A percentile compares a stretch with the other conserved stretches of the same genome.
Conservation (phyloP, 2,113 vertebrate genomes). For the Saimiri boliviensis region DNA sequence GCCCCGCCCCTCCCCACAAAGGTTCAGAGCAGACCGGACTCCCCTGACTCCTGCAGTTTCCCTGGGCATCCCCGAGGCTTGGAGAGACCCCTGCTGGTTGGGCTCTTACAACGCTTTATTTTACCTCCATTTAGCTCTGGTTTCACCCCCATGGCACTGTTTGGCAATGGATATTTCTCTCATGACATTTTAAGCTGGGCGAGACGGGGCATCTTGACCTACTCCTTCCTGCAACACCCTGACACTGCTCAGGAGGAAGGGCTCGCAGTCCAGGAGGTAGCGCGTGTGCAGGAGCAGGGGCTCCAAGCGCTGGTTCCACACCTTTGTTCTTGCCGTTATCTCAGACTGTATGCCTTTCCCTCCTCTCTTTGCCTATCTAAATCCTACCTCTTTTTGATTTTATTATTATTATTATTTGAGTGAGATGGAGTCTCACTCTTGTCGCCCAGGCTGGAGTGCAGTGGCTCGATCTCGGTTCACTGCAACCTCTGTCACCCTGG, state of each 20-base stretch:
- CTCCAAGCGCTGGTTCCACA: not conserved
- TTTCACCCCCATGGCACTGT: too few relatives aligned
- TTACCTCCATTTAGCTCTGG: not conserved
- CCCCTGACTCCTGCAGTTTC: not conserved
- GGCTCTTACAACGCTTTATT: not conserved
- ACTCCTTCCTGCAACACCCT: not conserved
- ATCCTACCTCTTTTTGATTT: not conserved
- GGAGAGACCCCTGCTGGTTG: not conserved
- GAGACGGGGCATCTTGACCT: not conserved
- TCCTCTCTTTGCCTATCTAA: not conserved
- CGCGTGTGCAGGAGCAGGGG: not conserved
- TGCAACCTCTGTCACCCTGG: too few relatives aligned
- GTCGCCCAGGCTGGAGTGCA: too few relatives aligned
- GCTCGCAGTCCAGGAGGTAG: not conserved
- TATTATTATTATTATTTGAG: too few relatives aligned
- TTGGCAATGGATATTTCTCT: not conserved
- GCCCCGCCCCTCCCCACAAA: not conserved
- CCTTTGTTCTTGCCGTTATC: not conserved
- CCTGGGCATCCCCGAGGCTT: not conserved
- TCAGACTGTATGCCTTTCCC: not conserved
- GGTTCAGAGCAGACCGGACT: not conserved
- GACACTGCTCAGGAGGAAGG: not conserved
- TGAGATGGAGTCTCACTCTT: too few relatives aligned
- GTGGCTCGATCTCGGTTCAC: too few relatives aligned
- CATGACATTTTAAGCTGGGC: not conserved